phyloP scores from a whole-genome alignment of 2,888 invertebrate species.

The Thereva unica region DNA sequence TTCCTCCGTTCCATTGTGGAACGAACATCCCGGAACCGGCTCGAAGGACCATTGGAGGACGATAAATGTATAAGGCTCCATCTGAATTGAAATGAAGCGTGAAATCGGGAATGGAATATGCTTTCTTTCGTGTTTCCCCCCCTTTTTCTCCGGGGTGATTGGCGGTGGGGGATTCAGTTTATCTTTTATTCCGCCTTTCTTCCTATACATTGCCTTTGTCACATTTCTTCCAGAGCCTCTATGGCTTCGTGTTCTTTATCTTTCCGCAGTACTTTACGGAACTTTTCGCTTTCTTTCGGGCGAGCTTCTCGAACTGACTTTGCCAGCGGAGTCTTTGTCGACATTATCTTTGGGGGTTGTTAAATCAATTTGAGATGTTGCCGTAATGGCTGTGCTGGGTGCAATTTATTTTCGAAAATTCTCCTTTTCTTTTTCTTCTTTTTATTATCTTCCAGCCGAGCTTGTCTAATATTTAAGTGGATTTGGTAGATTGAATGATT shows the following conservation, averaged over 20 bases:
- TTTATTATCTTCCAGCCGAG: constrained; percentile 32
- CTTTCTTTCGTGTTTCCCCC: not conserved
- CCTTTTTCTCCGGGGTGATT: too few relatives aligned
- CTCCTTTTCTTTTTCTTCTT: not conserved
- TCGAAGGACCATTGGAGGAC: constrained; percentile 30
- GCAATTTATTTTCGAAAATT: constrained; percentile 35
- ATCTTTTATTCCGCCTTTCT: too few relatives aligned
- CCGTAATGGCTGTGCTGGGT: constrained; percentile 34
- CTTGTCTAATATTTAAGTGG: constrained; percentile 35
- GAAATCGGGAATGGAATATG: constrained; percentile 32
- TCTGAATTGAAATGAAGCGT: constrained; percentile 34
- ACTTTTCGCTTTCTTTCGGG: too few relatives aligned
- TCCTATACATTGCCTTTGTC: too few relatives aligned
- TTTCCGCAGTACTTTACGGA: too few relatives aligned
- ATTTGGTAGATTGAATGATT: constrained; percentile 35
- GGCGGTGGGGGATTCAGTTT: too few relatives aligned
- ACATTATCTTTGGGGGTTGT: constrained; percentile 33
- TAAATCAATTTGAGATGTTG: constrained; percentile 35
- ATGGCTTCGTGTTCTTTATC: too few relatives aligned
- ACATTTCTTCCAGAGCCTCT: too few relatives aligned
- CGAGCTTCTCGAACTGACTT: not conserved
- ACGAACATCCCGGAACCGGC: constrained; percentile 10
- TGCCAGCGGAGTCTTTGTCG: constrained; percentile 13
- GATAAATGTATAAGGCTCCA: constrained; percentile 24
- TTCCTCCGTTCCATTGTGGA: not conserved